A percentile compares a stretch with the other conserved stretches of the same genome.
phyloP scores from a whole-genome alignment of 2,797 vertebrate genomes.

The Geotrypetes seraphini region DNA sequence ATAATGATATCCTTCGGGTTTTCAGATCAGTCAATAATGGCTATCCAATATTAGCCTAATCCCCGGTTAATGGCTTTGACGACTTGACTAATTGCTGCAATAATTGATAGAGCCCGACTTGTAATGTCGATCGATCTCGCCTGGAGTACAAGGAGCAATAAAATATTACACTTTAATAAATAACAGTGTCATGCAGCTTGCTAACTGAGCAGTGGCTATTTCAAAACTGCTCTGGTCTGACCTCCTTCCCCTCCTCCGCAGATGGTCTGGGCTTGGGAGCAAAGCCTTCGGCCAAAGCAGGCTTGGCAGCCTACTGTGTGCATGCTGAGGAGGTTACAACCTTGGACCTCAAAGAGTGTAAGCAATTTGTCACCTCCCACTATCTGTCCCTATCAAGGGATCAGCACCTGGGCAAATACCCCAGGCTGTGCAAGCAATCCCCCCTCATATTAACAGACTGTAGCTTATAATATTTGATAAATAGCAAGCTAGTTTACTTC shows the following conservation, averaged over 20 bases:
- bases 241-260: slow-evolving; percentile 56
- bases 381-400: slow-evolving; percentile 49
- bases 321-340: slow-evolving; percentile 33
- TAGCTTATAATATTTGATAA: slow-evolving; percentile 58
- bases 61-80: slow-evolving; percentile 41
- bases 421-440: slow-evolving; percentile 43
- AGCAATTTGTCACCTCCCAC: slow-evolving; percentile 72
- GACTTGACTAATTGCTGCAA: slow-evolving; percentile 77
- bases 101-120: slow-evolving; percentile 81
- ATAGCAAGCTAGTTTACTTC: slow-evolving; percentile 34
- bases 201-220: slow-evolving; percentile 3
- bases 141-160: slow-evolving; percentile 63
- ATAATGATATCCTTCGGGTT: slow-evolving; percentile 21
- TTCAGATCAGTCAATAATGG: slow-evolving; percentile 24
- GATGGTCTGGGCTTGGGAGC: slow-evolving; percentile 56
- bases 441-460: slow-evolving; percentile 34
- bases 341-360: slow-evolving; percentile 43
- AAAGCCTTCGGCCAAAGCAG: slow-evolving; percentile 1
- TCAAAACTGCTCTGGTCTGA: slow-evolving; percentile 35
- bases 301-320: neutral
- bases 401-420: slow-evolving; percentile 53
- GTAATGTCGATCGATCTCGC: slow-evolving; percentile 70
- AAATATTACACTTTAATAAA: slow-evolving; percentile 57
- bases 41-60: slow-evolving; percentile 48
- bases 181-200: slow-evolving; percentile 36